These are phyloP conservation scores for Chionomys nivalis DNA, from an alignment of 2,113 vertebrate genomes.

Conservation along the genomic window DNA sequence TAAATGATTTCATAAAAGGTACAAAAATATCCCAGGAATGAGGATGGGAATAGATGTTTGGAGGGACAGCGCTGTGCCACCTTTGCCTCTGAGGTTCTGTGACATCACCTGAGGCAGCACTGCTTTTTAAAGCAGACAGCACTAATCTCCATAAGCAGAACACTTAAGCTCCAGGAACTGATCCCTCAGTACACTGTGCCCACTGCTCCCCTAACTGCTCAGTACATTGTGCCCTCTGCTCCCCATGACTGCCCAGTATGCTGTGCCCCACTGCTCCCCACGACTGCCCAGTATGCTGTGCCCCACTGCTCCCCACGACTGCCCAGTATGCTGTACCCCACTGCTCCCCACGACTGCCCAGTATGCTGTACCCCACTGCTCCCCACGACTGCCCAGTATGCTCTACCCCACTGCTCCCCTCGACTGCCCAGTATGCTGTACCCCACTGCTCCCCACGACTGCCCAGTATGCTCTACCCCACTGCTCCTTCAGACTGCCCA, in stretches of 20 bases:
- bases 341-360: background rate
- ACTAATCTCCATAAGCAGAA: background rate
- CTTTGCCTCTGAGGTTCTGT: background rate
- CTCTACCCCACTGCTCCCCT: background rate
- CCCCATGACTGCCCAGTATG: background rate
- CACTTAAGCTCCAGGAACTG: background rate
- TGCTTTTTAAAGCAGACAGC: background rate
- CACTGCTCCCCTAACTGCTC: background rate
- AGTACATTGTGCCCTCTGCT: too few relatives aligned
- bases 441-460: background rate
- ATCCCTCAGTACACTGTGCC: background rate
- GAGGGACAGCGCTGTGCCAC: background rate
- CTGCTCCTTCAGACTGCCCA: background rate
- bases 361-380: too few relatives aligned
- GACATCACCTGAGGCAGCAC: background rate
- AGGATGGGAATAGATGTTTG: background rate
- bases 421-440: background rate
- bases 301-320: background rate
- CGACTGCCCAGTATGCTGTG: too few relatives aligned
- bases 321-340: background rate
- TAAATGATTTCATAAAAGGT: conserved; percentile 49
- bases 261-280: too few relatives aligned
- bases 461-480: too few relatives aligned
- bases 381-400: too few relatives aligned
- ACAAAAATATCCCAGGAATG: background rate